A percentile compares a stretch with the other conserved stretches of the same genome.
phyloP scores from a whole-genome alignment of 2,113 vertebrate species.

The Vulpes ferrilata region DNA sequence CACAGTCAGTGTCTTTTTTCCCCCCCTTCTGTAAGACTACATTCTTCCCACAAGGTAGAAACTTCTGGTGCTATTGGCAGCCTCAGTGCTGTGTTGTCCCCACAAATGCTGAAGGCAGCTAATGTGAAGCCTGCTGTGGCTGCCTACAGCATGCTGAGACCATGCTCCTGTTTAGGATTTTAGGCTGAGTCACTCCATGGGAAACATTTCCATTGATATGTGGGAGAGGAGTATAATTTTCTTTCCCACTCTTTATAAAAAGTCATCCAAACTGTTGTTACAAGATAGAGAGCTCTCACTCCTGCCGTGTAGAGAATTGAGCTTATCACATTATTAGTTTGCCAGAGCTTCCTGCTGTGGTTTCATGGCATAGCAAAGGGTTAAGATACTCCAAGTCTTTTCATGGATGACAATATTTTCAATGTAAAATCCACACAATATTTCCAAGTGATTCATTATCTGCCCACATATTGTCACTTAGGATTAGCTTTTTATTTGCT shows the following conservation, averaged over 20 bases:
- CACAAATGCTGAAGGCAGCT: conserved; percentile 52
- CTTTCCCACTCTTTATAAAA: conserved; percentile 53
- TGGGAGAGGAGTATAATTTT: conserved; percentile 69
- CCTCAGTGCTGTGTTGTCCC: neutral
- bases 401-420: neutral
- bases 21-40: neutral
- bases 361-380: neutral
- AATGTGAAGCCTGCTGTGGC: conserved; percentile 52
- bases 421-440: neutral
- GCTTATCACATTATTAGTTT: conserved; percentile 39
- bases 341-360: neutral
- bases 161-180: conserved; percentile 49
- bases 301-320: conserved; percentile 60
- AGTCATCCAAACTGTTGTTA: conserved; percentile 62
- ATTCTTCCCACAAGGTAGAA: conserved; percentile 46
- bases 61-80: conserved; percentile 46
- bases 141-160: conserved; percentile 65
- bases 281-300: conserved; percentile 50
- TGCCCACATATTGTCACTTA: neutral
- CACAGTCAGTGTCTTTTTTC: neutral
- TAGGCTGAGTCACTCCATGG: conserved; percentile 61
- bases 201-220: conserved; percentile 61
- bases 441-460: conserved; percentile 51
- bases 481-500: conserved; percentile 63
- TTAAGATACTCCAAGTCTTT: conserved; percentile 35